Evolutionary conservation across 2,888 invertebrate genomes (phyloP).

Genomic region (Acleris literana): DNA sequence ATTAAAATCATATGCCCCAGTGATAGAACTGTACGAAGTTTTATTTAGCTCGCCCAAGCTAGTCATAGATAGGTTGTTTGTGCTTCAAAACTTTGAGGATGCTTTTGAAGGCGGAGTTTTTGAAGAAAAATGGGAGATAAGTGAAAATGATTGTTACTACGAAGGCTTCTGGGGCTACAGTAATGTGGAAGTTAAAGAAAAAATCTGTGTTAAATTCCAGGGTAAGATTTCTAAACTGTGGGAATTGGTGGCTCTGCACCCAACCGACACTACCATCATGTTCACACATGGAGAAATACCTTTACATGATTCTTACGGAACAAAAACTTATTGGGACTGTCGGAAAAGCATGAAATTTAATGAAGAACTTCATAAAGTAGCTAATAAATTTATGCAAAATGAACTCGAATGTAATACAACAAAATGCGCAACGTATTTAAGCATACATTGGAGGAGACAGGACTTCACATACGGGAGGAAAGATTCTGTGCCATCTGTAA

Average conservation of each 20-base stretch:
- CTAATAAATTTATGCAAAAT: conserved; percentile 83
- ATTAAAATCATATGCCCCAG: conserved; percentile 90
- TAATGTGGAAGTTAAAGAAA: conserved; percentile 85
- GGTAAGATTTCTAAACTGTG: conserved; percentile 87
- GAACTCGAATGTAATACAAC: conserved; percentile 56
- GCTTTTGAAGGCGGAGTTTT: conserved; percentile 93
- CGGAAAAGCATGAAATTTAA: conserved; percentile 96
- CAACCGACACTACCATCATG: conserved; percentile 82
- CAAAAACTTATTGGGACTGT: conserved; percentile 91
- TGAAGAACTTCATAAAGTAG: conserved; percentile 85
- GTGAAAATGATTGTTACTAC: conserved; percentile 74
- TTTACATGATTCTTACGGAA: conserved; percentile 94
- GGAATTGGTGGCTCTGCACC: conserved; percentile 80
- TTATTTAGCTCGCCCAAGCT: conserved; percentile 66
- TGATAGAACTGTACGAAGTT: conserved; percentile 93
- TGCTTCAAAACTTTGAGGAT: conserved; percentile 93
- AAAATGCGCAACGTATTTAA: conserved; percentile 88
- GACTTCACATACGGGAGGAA: conserved; percentile 92
- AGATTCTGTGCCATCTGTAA: conserved; percentile 90
- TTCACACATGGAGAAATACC: conserved; percentile 93
- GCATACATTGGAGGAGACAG: conserved; percentile 93
- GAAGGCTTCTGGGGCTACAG: conserved; percentile 88
- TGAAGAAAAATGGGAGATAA: conserved; percentile 90
- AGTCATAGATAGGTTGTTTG: conserved; percentile 89
- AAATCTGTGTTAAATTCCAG: conserved; percentile 92